Evolutionary conservation across 2,113 vertebrate genomes (phyloP), one percentile per base, ranked within the genome.

Genomic region (Pungitius pungitius): DNA sequence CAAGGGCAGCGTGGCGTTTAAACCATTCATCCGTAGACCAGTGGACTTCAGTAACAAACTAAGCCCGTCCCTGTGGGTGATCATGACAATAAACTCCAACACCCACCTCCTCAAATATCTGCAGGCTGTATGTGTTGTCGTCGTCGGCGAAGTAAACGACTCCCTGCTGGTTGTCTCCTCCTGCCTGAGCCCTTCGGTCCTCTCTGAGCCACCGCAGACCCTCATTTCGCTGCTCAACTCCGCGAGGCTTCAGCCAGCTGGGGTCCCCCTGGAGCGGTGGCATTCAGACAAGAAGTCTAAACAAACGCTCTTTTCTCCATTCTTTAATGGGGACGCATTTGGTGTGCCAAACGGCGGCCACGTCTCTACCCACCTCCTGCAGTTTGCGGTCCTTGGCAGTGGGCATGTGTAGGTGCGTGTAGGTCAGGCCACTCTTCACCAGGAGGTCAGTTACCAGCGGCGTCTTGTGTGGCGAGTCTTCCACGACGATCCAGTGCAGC

Each of bases 71-170:
- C 49, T 14, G 49, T 24, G n/a, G n/a, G 3, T 17, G 4, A 54
- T 65, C 22, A 57, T 22, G n/a, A 30, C 60, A 33, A 71, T 6
- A 30, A 30, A 45, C 8, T 12, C 27, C 5, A 6, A 27, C 35
- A 15, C 57, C 1, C 54, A 95, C 95, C 93, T 95, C 95, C 47
- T 95, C 87, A 82, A 95, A 95, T 58, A 95, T 78, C 85, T 93
- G 88, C 77, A 95, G 69, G 83, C 94, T 95, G 76, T 95, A 95
- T 0, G 95, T 95, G 88, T 95, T 95, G 52, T 95, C 95, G 0
- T 95, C 95, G 27, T 95, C 95, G 6, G 94, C 95, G 20, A 95
- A 95, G 81, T 95, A 95, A 8, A 95, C 93, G 65, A 94, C 93
- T 1, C 91, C 94, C 58, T 91, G 87, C 26, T 95, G 93, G 6